Evolutionary conservation across 1,140 invertebrate genomes (phyloP), one percentile per base, ranked within the genome.

Genomic region (Trichogramma pretiosum): DNA sequence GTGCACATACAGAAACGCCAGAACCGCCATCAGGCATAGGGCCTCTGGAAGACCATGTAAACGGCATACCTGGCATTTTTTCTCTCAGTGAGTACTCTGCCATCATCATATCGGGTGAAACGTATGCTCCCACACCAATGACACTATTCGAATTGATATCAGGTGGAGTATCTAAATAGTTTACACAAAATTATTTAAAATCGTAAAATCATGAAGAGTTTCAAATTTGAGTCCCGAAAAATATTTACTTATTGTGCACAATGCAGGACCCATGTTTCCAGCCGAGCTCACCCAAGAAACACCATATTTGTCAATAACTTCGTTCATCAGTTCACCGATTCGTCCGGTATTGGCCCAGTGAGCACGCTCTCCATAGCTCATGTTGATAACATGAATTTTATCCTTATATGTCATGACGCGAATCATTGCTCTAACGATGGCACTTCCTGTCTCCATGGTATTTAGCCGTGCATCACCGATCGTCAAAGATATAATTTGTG

Each of bases 91-190:
- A 89, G 75, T 98, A 97, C 64, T 94, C 90, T 7, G 93, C 89
- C 41, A 82, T 73, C 90, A 96, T 96, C 94, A 98, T 98, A 53
- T 95, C 89, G 5, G 93, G 89, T 0, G 93, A 95, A 33, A 98
- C 91, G 70, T 94, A 97, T 33, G 95, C 94, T 34, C 93, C 94
- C 32, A 98, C 90, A 30, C 89, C 88, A 55, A 96, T 91, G 35
- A 93, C 77, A 43, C 82, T 83, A 41, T 82, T 82, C 37, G 85
- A 82, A 48, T 74, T 78, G 37, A 93, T 89, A 64, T 92, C 88
- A 3, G 94, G 93, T 11, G 94, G 94, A 4, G 92, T 85, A 10
- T 92, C 66, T 68, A 38, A 46, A 55, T 11, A 28, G 24, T 28
- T 28, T 28, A 11, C 24, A 11, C 1, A n/a, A 21, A 7, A 40